A percentile compares a stretch with the other conserved stretches of the same genome.
Evolutionary conservation across 2,113 vertebrate species (phyloP).

Genomic region (Manacus vitellinus): DNA sequence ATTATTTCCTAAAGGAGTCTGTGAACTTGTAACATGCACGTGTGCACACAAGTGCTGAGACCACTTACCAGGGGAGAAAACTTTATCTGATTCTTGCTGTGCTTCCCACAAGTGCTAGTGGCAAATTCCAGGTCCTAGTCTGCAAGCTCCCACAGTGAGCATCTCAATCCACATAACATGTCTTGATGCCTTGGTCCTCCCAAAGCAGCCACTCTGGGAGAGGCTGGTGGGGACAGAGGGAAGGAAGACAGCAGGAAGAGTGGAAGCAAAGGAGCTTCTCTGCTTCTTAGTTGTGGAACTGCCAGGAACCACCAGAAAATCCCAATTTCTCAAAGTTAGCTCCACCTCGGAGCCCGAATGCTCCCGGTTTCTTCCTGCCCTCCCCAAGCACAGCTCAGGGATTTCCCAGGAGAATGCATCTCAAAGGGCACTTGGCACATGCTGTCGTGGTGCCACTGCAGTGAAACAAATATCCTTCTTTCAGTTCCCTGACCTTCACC

Average conservation of each 20-base stretch:
- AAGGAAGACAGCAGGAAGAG: background rate
- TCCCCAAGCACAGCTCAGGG: background rate
- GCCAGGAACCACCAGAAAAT: background rate
- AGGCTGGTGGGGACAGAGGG: background rate
- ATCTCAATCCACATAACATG: background rate
- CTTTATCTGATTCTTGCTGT: background rate
- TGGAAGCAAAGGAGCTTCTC: background rate
- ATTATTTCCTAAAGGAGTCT: background rate
- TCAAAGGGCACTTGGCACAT: background rate
- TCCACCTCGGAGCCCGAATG: background rate
- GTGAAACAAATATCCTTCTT: background rate
- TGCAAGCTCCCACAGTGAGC: background rate
- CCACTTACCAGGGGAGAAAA: background rate
- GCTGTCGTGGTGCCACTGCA: background rate
- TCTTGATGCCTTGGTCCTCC: background rate
- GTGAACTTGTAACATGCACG: background rate
- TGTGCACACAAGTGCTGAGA: background rate
- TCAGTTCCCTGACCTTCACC: conserved; percentile 1
- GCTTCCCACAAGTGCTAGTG: background rate
- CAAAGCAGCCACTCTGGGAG: background rate
- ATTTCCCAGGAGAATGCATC: background rate
- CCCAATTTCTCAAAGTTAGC: background rate
- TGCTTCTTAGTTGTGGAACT: background rate
- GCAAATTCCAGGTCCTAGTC: background rate
- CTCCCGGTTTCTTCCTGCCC: background rate